These are phyloP conservation scores for Drosophila gaucha DNA, from an alignment of 2,888 invertebrate genomes.

Conservation along the genomic window DNA sequence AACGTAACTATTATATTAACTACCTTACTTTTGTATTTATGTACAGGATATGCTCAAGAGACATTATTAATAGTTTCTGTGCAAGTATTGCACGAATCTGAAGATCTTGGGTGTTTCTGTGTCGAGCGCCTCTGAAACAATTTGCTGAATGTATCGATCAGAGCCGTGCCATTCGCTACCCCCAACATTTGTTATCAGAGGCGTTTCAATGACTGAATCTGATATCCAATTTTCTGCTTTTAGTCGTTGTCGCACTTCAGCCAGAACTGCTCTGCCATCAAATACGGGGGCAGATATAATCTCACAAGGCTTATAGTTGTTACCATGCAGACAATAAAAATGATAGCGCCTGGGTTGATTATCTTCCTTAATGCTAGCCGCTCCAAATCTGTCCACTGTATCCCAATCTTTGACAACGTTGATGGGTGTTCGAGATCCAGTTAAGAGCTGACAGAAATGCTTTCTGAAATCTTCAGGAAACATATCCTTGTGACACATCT, in stretches of 20 bases:
- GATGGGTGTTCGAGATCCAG: constrained; percentile 2
- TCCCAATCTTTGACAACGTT: constrained; percentile 17
- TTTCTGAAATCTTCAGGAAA: neutral
- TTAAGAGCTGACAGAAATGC: constrained; percentile 20
- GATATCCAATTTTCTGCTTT: constrained; percentile 32
- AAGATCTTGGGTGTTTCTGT: neutral
- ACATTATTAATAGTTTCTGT: neutral
- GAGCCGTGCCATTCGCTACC: neutral
- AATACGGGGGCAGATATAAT: neutral
- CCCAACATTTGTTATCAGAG: neutral
- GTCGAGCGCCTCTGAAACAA: neutral
- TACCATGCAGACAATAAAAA: neutral
- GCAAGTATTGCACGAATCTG: neutral
- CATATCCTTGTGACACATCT: neutral
- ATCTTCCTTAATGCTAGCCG: neutral
- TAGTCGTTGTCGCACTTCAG: constrained; percentile 5
- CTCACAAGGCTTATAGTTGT: neutral
- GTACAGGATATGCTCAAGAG: neutral
- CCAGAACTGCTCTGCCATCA: neutral
- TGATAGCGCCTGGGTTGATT: constrained; percentile 29
- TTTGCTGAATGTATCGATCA: constrained; percentile 19
- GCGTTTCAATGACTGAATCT: constrained; percentile 10
- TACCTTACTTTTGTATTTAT: no score
- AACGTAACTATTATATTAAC: no score
- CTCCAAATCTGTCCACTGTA: constrained; percentile 11